A percentile compares a stretch with the other conserved stretches of the same genome.
Conservation (phyloP, 2,797 vertebrate species). For the Amblyopsis hoosieri region DNA sequence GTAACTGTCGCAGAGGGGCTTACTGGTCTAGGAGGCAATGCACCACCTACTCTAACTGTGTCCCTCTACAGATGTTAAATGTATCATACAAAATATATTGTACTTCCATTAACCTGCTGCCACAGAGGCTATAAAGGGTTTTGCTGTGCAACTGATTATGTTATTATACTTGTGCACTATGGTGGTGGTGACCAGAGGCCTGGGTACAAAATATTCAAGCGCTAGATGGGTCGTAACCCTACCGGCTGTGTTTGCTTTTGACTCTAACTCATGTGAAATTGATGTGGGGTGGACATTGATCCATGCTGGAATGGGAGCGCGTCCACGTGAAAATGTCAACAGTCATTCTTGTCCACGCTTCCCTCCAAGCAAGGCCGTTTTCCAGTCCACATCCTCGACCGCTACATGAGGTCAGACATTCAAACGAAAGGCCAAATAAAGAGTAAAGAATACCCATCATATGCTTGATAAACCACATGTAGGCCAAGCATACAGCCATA, state of each 20-base stretch:
- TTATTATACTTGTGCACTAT: constrained; percentile 29
- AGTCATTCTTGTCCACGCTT: constrained; percentile 56
- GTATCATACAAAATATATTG: constrained; percentile 22
- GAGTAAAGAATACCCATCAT: constrained; percentile 30
- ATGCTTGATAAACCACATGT: constrained; percentile 44
- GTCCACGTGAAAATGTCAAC: constrained; percentile 31
- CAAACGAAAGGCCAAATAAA: constrained; percentile 41
- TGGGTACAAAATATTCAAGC: constrained; percentile 53
- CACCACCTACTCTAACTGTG: constrained; percentile 22
- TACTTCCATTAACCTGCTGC: constrained; percentile 42
- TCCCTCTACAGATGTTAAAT: constrained; percentile 18
- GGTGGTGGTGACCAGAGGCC: constrained; percentile 49
- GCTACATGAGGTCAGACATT: constrained; percentile 43
- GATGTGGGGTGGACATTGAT: constrained; percentile 71
- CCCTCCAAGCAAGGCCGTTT: constrained; percentile 35
- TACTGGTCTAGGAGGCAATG: constrained; percentile 8
- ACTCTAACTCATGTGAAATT: constrained; percentile 69
- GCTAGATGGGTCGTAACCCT: constrained; percentile 51
- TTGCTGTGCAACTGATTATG: constrained; percentile 26
- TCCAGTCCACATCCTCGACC: constrained; percentile 17
- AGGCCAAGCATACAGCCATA: constrained; percentile 33
- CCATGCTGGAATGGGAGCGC: constrained; percentile 66
- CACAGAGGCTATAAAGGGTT: constrained; percentile 3
- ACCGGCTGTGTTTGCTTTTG: constrained; percentile 60
- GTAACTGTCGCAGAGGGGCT: constrained; percentile 36